Evolutionary conservation across 2,797 vertebrate species (phyloP).

Genomic region (Sebastes trivittatus): DNA sequence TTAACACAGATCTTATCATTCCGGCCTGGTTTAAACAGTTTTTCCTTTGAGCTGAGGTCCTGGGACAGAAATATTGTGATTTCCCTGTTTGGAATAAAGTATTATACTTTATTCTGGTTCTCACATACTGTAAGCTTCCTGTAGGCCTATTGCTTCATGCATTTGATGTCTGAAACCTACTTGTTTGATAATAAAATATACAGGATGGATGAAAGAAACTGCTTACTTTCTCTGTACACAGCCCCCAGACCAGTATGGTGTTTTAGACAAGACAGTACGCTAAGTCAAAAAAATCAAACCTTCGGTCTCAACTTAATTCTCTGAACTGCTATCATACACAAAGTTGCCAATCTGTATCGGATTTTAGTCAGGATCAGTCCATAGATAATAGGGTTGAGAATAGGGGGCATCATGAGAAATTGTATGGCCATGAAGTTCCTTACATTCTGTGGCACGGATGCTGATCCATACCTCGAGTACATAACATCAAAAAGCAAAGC

Average conservation of each 20-base stretch:
- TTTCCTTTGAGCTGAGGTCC: background rate
- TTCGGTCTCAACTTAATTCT: background rate
- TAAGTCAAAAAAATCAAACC: background rate
- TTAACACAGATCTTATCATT: background rate
- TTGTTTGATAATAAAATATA: background rate
- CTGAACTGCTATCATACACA: background rate
- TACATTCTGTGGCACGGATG: background rate
- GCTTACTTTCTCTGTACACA: background rate
- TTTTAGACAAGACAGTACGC: background rate
- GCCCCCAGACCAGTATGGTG: background rate
- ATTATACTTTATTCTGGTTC: background rate
- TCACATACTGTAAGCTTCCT: background rate
- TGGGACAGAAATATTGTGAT: background rate
- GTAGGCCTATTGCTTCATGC: background rate
- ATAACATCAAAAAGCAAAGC: conserved; percentile 58
- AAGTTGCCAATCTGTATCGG: background rate
- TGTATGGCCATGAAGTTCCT: conserved; percentile 43
- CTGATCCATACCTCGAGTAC: conserved; percentile 29
- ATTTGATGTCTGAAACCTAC: background rate
- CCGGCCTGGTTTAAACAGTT: background rate
- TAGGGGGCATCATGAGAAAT: conserved; percentile 42
- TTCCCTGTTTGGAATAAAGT: background rate
- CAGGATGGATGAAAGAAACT: background rate
- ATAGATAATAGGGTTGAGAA: conserved; percentile 69
- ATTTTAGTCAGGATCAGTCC: conserved; percentile 55